Evolutionary conservation across 2,888 invertebrate species (phyloP), one percentile per base, ranked within the genome.

Genomic region (Sinodicranocentrus sp.): DNA sequence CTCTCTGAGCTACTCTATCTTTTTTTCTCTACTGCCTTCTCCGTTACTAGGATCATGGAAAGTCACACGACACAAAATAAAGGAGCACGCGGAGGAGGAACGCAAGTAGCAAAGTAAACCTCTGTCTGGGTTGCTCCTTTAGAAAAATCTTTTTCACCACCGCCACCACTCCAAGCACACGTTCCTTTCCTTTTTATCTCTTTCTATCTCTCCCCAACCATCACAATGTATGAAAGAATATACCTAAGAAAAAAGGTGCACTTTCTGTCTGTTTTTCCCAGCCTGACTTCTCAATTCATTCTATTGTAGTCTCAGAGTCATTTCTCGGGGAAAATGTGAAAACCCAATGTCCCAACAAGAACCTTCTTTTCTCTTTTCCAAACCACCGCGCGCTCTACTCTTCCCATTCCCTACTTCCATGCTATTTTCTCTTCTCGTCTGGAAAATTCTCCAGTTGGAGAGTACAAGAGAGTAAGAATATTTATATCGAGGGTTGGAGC

Each of bases 281-380:
- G 52, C 71, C 54, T 71, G 70, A 71, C 63, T 71, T 52, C 33
- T 77, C 70, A 78, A 71, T 71, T 78, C 77, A 44, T 70, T 63
- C 63, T 43, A 59, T 48, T 67, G 71, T 71, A 70, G 39, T 78
- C 78, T 78, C 61, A n/a, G n/a, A n/a, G n/a, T n/a, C n/a, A 44
- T 77, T 68, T 68, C 33, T 68, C 44, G 43, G 59, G n/a, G 43
- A 70, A 78, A 70, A 59, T 70, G 48, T 68, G 48, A 71, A 78
- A n/a, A 44, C 48, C 59, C 61, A 52, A 71, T 23, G 70, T 71
- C 63, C 63, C 52, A 70, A 78, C 78, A 78, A 78, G 48, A 70
- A 71, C 70, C 70, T 44, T 61, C 33, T 59, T 71, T 44, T 67
- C 68, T 77, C 54, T 28, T 57, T 70, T 59, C 5, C 54, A 21